Conservation (phyloP, 1,140 invertebrate genomes). For the Meteorus sp. region DNA sequence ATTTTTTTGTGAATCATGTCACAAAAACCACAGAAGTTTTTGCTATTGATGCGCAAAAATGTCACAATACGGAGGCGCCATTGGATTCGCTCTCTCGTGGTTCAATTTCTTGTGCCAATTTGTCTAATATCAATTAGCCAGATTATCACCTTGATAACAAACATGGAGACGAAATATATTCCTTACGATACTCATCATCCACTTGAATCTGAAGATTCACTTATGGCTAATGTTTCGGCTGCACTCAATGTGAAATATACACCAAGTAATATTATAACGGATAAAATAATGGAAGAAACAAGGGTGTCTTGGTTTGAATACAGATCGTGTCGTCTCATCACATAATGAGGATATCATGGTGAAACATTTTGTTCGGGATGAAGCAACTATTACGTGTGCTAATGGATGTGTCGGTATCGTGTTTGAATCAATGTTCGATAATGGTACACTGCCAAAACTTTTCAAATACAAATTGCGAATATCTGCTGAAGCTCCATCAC, state of each 20-base stretch:
- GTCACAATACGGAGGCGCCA: constrained; percentile 46
- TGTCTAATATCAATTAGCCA: constrained; percentile 45
- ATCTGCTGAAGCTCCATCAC: constrained; percentile 33
- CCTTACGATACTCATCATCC: constrained; percentile 40
- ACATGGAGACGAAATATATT: constrained; percentile 29
- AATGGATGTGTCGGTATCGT: constrained; percentile 37
- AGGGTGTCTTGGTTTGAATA: constrained; percentile 35
- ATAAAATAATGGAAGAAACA: constrained; percentile 12
- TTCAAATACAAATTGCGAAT: constrained; percentile 49
- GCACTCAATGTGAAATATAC: not conserved
- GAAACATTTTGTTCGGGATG: constrained; percentile 35
- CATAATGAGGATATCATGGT: constrained; percentile 46
- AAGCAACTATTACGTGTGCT: constrained; percentile 22
- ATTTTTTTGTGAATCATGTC: too few species aligned
- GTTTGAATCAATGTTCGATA: constrained; percentile 40
- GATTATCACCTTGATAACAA: constrained; percentile 42
- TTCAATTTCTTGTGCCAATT: constrained; percentile 49
- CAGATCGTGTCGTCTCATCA: constrained; percentile 36
- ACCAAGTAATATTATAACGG: not conserved
- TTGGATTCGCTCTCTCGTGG: constrained; percentile 45
- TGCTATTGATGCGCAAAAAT: constrained; percentile 50
- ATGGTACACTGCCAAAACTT: constrained; percentile 32
- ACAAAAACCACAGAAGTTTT: constrained; percentile 39
- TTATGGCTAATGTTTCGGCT: not conserved
- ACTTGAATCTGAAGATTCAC: constrained; percentile 27